Evolutionary conservation across 2,888 invertebrate genomes (phyloP), one percentile per base, ranked within the genome.

Genomic region (Ernsta delagoae): DNA sequence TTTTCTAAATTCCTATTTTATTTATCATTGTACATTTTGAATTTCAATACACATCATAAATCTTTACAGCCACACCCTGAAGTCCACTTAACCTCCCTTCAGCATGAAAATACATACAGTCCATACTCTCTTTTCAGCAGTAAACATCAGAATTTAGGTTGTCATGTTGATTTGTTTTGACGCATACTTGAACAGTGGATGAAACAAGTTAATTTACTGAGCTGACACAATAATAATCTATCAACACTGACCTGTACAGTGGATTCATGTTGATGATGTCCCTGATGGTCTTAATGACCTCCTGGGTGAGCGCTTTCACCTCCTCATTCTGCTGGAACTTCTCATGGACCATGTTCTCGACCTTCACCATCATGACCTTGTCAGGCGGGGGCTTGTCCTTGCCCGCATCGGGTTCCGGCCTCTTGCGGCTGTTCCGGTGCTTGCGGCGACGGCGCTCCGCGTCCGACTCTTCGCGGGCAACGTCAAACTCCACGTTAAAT

Each of bases 211-310:
- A 16, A 16, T 16, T 16, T 16, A 16, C 16, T 16, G 16, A 16
- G 1, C 16, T 0, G 16, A 16, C 16, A 16, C 16, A 16, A 16
- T 16, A 16, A 1, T 16, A 36, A 36, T 36, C 7, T 36, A 36
- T 36, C 36, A 36, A 36, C 36, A 41, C 41, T 48, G 12, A 95
- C 95, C 95, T 94, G 84, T 99, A 99, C 70, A 99, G 91, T 0
- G 99, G 98, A 95, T 99, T 99, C 94, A 99, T 95, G 75, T 98
- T 97, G 72, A 99, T 99, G 70, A 99, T 99, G 89, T 99, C 99
- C 66, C 99, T 94, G 74, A 99, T 98, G 0, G 99, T 99, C 90
- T 99, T 98, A 59, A 99, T 98, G 70, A 99, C 96, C 94, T 99
- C 99, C 87, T 99, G 98, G 0, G 98, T 99, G 68, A 99, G 84